Evolutionary conservation across 2,888 invertebrate species (phyloP).

Genomic region (Trachelus tabidus): DNA sequence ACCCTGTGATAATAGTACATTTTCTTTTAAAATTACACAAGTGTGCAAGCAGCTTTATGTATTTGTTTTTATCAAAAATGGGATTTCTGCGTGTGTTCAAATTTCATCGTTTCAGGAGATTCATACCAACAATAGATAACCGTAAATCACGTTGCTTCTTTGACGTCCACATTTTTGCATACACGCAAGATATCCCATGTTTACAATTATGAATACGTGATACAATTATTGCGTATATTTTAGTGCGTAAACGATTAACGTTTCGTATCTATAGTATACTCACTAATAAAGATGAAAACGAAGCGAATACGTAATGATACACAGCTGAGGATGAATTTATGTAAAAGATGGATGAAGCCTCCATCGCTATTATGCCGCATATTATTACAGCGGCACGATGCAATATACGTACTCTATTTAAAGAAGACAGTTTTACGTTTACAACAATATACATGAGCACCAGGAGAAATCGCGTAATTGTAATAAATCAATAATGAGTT

Average conservation of each 20-base stretch:
- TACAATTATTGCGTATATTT: background rate
- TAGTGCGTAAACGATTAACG: background rate
- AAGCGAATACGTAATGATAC: slow-evolving; percentile 72
- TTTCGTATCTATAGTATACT: slow-evolving; percentile 50
- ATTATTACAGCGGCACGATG: slow-evolving; percentile 73
- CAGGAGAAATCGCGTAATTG: background rate
- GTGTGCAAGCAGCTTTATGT: background rate
- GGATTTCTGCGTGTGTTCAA: background rate
- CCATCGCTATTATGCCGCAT: slow-evolving; percentile 70
- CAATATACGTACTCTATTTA: slow-evolving; percentile 71
- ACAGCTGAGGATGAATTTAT: slow-evolving; percentile 72
- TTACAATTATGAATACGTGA: background rate
- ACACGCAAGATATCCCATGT: background rate
- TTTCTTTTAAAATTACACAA: background rate
- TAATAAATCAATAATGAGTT: background rate
- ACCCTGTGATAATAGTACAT: slow-evolving; percentile 41
- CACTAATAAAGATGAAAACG: slow-evolving; percentile 72
- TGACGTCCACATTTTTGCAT: background rate
- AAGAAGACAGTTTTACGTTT: background rate
- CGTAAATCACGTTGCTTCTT: background rate
- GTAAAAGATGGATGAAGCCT: slow-evolving; percentile 74
- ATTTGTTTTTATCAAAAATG: background rate
- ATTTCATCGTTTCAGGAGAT: background rate
- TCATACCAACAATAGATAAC: background rate
- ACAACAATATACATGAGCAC: background rate